Evolutionary conservation across 2,797 vertebrate genomes (phyloP), one percentile per base, ranked within the genome.

Genomic region (Hydrocynus forskahlii): DNA sequence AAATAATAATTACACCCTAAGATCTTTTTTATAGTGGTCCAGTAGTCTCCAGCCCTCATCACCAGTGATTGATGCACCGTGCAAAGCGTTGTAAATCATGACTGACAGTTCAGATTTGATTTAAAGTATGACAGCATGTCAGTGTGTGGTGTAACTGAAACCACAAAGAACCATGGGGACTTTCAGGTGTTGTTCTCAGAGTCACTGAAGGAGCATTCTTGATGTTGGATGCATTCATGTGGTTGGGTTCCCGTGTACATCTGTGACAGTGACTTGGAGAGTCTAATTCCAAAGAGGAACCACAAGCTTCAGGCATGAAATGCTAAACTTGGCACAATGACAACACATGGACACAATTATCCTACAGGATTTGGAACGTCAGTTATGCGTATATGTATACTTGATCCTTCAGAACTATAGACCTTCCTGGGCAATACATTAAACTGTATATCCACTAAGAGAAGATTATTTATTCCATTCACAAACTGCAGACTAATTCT

Each of bases 121-220:
- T 77, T 86, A 23, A 75, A 86, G 88, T 83, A 84, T 57, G 80
- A 74, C 80, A 89, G 78, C 75, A 73, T 79, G 85, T 86, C 85
- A 81, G 10, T 79, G 7, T 83, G 50, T 74, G 64, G 77, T 81
- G 89, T 88, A 89, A 91, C 89, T 81, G 76, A 78, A 86, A 84
- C 86, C 79, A 87, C 78, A 84, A 60, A 82, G 29, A 84, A 84
- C 87, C 85, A 74, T 4, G 59, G 87, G 89, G 85, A 84, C 78
- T 82, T 89, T 90, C 86, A 89, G 88, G 85, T 87, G 85, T 86
- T 90, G 86, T 73, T 23, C 85, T 79, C 19, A 79, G 72, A 76
- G 87, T 79, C 75, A 76, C 54, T 59, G 54, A 87, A 75, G 75
- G 55, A n/a, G 35, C 52, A 43, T 70, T 74, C 86, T 83, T 78